phyloP scores from a whole-genome alignment of 2,888 invertebrate species.

The Linnaemya tessellans region DNA sequence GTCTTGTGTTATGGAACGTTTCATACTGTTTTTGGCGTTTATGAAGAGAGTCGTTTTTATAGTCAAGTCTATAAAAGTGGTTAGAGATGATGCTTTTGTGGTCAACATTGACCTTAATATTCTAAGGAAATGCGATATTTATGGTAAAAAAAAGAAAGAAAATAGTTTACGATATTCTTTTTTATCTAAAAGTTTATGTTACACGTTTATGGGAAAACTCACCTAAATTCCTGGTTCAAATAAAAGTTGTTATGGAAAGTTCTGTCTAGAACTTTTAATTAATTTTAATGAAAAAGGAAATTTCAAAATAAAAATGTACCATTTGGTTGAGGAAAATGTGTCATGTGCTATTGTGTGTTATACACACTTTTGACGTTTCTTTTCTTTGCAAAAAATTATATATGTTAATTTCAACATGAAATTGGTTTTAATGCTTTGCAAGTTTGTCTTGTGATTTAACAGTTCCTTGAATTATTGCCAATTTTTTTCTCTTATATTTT shows the following conservation, averaged over 20 bases:
- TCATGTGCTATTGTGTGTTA: constrained; percentile 2
- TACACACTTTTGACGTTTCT: not conserved
- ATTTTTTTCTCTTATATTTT: not conserved
- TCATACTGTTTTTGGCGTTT: constrained; percentile 1
- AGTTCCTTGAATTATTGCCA: constrained; percentile 36
- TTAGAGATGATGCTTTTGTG: not conserved
- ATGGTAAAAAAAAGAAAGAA: constrained; percentile 46
- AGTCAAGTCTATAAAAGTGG: not conserved
- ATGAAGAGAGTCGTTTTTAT: constrained; percentile 32
- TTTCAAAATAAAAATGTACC: constrained; percentile 1
- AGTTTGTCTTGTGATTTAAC: not conserved
- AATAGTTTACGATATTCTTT: constrained; percentile 41
- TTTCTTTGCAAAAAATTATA: not conserved
- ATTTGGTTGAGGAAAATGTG: not conserved
- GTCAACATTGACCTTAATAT: constrained; percentile 60
- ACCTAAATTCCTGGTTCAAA: constrained; percentile 24
- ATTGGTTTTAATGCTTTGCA: not conserved
- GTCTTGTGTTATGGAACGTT: constrained; percentile 2
- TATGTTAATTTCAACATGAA: not conserved
- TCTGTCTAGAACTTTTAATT: not conserved
- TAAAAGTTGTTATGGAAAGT: constrained; percentile 45
- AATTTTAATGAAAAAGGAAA: not conserved
- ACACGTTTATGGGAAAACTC: constrained; percentile 21
- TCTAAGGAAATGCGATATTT: constrained; percentile 31
- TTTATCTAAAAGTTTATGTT: not conserved